Conservation (phyloP, 2,797 vertebrate genomes). For the Salmo trutta region DNA sequence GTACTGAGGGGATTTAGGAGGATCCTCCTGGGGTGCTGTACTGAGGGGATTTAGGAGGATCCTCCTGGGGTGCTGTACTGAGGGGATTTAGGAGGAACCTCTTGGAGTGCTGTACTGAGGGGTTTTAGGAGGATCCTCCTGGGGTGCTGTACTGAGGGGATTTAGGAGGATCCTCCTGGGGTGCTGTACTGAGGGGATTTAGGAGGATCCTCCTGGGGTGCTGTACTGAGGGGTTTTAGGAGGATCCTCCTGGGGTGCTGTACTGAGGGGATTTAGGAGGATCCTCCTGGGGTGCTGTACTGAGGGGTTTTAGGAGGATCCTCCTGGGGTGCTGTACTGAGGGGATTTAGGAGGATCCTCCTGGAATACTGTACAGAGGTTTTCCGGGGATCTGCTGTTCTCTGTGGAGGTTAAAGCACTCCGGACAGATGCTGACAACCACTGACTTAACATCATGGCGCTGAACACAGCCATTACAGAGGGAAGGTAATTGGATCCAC, state of each 20-base stretch:
- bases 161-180: too few relatives aligned
- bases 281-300: not conserved
- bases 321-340: not conserved
- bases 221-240: not conserved
- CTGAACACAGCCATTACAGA: slow-evolving; percentile 71
- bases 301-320: not conserved
- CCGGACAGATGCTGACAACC: slow-evolving; percentile 63
- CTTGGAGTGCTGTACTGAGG: too few relatives aligned
- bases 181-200: too few relatives aligned
- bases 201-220: not conserved
- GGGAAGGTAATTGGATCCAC: slow-evolving; percentile 80
- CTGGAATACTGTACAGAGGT: not conserved
- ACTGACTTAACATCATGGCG: slow-evolving; percentile 70
- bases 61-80: too few relatives aligned
- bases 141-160: too few relatives aligned
- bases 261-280: too few relatives aligned
- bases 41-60: too few relatives aligned
- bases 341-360: not conserved
- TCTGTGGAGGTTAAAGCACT: slow-evolving; percentile 26
- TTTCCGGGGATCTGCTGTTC: slow-evolving; percentile 3
- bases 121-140: too few relatives aligned
- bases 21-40: too few relatives aligned
- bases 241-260: too few relatives aligned
- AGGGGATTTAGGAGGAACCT: too few relatives aligned
- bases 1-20: too few relatives aligned